Evolutionary conservation across 1,140 invertebrate species (phyloP).

Genomic region (Ceratina australensis): DNA sequence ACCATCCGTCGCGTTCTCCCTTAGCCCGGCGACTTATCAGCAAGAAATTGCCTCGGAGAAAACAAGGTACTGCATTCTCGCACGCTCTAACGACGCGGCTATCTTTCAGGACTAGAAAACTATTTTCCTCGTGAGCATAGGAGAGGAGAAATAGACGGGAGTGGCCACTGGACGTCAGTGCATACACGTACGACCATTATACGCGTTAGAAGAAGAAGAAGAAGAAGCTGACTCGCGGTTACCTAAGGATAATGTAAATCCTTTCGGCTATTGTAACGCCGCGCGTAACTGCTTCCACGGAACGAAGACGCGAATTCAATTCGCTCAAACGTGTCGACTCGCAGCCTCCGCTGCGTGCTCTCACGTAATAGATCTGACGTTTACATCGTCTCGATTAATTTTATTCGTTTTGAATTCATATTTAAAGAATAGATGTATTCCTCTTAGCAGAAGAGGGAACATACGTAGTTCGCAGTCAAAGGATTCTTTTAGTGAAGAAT

Average conservation of each 20-base stretch:
- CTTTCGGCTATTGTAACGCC: slow-evolving; percentile 62
- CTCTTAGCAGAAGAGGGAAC: no score
- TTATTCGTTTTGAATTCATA: no score
- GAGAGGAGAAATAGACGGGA: slow-evolving; percentile 31
- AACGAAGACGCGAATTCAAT: not conserved
- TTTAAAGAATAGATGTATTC: no score
- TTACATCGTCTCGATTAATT: no score
- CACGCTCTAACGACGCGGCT: slow-evolving; percentile 62
- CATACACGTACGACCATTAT: slow-evolving; percentile 53
- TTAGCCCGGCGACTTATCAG: slow-evolving; percentile 52
- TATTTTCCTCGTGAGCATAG: slow-evolving; percentile 22
- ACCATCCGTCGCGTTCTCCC: slow-evolving; percentile 12
- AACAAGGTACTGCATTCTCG: slow-evolving; percentile 62
- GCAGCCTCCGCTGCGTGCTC: not conserved
- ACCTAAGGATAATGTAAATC: slow-evolving; percentile 60
- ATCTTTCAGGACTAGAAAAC: slow-evolving; percentile 40
- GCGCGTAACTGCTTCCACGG: not conserved
- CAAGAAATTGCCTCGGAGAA: slow-evolving; percentile 61
- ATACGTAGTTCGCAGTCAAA: no score
- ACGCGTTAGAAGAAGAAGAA: slow-evolving; percentile 57
- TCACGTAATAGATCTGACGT: no score
- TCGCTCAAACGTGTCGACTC: not conserved
- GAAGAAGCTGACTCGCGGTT: slow-evolving; percentile 56
- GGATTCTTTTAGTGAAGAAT: no score
- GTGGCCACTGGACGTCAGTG: not conserved